Percentiles rank a stretch among this genome's conserved stretches.
Conservation (phyloP, 1,140 invertebrate genomes). For the Globodera rostochiensis region DNA sequence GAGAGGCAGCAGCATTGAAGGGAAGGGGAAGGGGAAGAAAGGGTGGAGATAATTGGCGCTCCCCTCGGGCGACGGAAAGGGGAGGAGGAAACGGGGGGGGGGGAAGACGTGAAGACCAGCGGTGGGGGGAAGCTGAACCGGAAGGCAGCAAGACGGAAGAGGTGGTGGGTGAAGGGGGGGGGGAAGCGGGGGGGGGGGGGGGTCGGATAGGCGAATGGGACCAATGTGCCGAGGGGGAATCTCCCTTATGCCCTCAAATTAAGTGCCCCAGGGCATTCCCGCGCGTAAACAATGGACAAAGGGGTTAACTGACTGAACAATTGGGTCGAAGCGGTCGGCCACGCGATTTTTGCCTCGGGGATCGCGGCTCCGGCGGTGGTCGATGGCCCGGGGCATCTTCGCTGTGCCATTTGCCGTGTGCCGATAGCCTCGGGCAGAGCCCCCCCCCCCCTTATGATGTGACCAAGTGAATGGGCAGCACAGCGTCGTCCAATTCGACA, state of each 20-base stretch:
- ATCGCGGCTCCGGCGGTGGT: not conserved
- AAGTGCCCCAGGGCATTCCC: not conserved
- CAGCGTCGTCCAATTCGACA: not conserved
- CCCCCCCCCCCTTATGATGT: not conserved
- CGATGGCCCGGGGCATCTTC: not conserved
- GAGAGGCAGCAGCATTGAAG: no score
- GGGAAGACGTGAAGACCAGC: not conserved
- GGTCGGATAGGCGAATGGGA: not conserved
- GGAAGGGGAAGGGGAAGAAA: not conserved
- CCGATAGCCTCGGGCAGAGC: not conserved
- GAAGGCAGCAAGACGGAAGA: not conserved
- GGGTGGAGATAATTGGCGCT: constrained; percentile 2
- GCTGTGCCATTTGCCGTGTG: not conserved
- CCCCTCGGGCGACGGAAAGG: not conserved
- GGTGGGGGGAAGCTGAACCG: constrained; percentile 8
- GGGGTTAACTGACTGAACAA: not conserved
- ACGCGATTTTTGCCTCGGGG: not conserved
- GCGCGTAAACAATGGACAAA: not conserved
- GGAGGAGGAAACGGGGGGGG: not conserved
- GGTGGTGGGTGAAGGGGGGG: not conserved
- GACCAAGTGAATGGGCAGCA: not conserved
- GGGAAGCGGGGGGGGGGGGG: not conserved
- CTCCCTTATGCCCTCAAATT: not conserved
- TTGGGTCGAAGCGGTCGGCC: not conserved
- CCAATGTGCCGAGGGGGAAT: not conserved